phyloP scores from a whole-genome alignment of 2,113 vertebrate genomes.

The Plectropomus leopardus region DNA sequence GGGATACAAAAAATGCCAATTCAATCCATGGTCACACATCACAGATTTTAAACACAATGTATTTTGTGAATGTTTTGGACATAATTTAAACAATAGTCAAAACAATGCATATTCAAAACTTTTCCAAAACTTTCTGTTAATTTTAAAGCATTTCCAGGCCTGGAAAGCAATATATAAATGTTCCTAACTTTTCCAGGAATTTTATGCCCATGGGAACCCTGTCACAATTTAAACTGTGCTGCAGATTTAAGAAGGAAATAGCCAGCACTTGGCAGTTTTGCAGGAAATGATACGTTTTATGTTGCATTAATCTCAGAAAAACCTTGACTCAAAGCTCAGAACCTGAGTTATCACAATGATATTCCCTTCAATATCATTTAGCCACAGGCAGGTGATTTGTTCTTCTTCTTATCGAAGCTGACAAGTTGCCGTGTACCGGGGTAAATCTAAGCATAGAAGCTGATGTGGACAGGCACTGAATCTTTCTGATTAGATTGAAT shows the following conservation, averaged over 20 bases:
- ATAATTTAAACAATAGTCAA: too few species aligned
- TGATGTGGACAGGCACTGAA: conserved; percentile 32
- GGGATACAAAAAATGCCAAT: too few species aligned
- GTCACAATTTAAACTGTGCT: neutral
- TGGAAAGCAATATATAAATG: too few species aligned
- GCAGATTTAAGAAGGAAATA: neutral
- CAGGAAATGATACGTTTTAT: conserved; percentile 1
- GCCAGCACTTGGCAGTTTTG: neutral
- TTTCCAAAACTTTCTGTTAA: too few species aligned
- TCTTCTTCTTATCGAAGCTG: conserved; percentile 42
- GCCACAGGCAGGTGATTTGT: conserved; percentile 18
- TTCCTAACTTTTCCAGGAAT: too few species aligned
- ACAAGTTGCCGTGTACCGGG: conserved; percentile 15
- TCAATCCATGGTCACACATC: too few species aligned
- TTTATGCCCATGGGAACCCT: too few species aligned
- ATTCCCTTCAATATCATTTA: conserved; percentile 2
- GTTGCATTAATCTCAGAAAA: neutral
- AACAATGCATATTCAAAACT: too few species aligned
- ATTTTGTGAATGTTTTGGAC: too few species aligned
- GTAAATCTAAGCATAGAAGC: conserved; percentile 25
- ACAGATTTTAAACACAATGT: too few species aligned
- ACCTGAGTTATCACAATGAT: neutral
- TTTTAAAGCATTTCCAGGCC: too few species aligned
- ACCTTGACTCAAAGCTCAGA: conserved; percentile 6
- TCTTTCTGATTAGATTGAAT: conserved; percentile 46